These are phyloP conservation scores for Lampropteryx suffumata DNA, from an alignment of 2,888 invertebrate genomes.

Conservation along the genomic window DNA sequence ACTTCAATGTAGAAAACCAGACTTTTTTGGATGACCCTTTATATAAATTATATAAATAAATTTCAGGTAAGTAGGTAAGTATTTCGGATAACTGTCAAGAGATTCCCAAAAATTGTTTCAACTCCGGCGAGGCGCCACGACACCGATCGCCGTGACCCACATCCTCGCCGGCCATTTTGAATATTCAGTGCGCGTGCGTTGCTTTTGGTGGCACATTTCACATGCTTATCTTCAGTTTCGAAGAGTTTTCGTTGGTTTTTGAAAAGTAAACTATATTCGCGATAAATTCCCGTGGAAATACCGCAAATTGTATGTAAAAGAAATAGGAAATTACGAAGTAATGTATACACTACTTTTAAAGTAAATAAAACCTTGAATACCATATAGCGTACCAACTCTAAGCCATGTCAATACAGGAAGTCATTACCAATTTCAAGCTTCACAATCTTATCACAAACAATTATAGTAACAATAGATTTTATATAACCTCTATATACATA, in stretches of 20 bases:
- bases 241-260: neutral
- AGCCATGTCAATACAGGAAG: slow-evolving; percentile 14
- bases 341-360: too few species aligned
- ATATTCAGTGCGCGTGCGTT: slow-evolving; percentile 57
- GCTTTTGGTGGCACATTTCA: slow-evolving; percentile 64
- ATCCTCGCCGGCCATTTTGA: slow-evolving; percentile 61
- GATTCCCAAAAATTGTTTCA: slow-evolving; percentile 31
- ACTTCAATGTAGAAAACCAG: too few species aligned
- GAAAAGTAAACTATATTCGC: neutral
- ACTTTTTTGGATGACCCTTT: too few species aligned
- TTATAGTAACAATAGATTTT: slow-evolving; percentile 14
- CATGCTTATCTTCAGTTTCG: slow-evolving; percentile 37
- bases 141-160: slow-evolving; percentile 65
- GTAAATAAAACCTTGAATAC: slow-evolving; percentile 1
- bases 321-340: too few species aligned
- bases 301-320: too few species aligned
- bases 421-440: slow-evolving; percentile 16
- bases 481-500: slow-evolving; percentile 12
- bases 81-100: slow-evolving; percentile 6
- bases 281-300: too few species aligned
- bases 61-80: too few species aligned
- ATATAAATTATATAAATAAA: too few species aligned
- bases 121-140: slow-evolving; percentile 44
- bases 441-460: slow-evolving; percentile 23
- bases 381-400: neutral